Evolutionary conservation across 2,113 vertebrate species (phyloP).

Genomic region (Lamprologus callipterus): DNA sequence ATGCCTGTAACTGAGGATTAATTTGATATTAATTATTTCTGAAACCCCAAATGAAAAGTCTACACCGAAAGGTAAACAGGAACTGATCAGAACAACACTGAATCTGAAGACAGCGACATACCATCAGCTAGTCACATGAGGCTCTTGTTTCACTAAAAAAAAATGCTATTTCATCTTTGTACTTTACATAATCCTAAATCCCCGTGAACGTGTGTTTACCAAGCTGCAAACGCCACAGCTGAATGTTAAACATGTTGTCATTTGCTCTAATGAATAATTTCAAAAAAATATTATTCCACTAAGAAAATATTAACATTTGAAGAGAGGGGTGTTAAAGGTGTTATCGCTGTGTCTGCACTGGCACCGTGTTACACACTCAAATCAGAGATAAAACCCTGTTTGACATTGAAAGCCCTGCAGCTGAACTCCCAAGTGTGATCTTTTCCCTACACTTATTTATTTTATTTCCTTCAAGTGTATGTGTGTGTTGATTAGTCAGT

Average conservation of each 20-base stretch:
- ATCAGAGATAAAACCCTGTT: not conserved
- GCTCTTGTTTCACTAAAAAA: not conserved
- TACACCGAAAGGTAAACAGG: not conserved
- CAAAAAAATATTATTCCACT: not conserved
- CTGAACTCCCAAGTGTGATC: not conserved
- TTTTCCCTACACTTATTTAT: not conserved
- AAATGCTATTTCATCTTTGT: not conserved
- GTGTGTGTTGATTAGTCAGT: not conserved
- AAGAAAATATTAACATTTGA: not conserved
- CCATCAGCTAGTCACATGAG: not conserved
- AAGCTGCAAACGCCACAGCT: not conserved
- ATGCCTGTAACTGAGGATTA: not conserved
- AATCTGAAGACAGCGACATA: not conserved
- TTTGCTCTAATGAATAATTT: slow-evolving; percentile 7
- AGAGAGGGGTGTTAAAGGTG: not conserved
- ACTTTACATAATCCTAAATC: slow-evolving; percentile 28
- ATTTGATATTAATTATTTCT: not conserved
- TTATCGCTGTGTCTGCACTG: not conserved
- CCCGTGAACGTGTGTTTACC: slow-evolving; percentile 15
- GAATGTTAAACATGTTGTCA: not conserved
- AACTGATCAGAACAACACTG: not conserved
- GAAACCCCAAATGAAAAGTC: not conserved
- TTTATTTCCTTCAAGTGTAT: not conserved
- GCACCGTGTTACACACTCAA: not conserved
- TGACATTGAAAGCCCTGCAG: not conserved